Evolutionary conservation across 1,140 invertebrate species (phyloP).

Genomic region (Dreissena rostriformis): DNA sequence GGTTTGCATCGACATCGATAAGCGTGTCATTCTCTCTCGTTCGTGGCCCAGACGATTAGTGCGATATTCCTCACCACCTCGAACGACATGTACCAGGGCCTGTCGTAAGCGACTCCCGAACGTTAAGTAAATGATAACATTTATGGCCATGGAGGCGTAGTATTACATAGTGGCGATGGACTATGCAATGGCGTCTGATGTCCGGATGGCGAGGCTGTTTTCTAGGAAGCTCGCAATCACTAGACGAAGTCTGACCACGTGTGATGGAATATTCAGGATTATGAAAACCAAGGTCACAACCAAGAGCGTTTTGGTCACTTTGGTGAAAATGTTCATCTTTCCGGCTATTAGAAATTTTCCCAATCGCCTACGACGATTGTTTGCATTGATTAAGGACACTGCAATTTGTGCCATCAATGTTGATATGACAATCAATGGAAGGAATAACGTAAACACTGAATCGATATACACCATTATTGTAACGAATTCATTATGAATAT

Average conservation of each 20-base stretch:
- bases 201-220: not conserved
- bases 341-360: slow-evolving; percentile 16
- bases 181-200: slow-evolving; percentile 81
- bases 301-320: slow-evolving; percentile 91
- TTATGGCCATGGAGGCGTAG: slow-evolving; percentile 91
- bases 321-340: slow-evolving; percentile 83
- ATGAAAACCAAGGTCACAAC: slow-evolving; percentile 91
- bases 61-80: too few species aligned
- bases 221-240: slow-evolving; percentile 63
- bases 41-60: too few species aligned
- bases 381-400: slow-evolving; percentile 17
- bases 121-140: slow-evolving; percentile 89
- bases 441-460: slow-evolving; percentile 83
- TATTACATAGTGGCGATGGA: slow-evolving; percentile 85
- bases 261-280: slow-evolving; percentile 88
- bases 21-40: too few species aligned
- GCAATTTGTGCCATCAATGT: slow-evolving; percentile 43
- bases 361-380: slow-evolving; percentile 43
- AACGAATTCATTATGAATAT: slow-evolving; percentile 74
- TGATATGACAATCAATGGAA: slow-evolving; percentile 82
- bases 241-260: slow-evolving; percentile 77
- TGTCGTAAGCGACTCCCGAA: slow-evolving; percentile 66
- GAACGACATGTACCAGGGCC: too few species aligned
- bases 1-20: too few species aligned
- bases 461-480: slow-evolving; percentile 83